These are phyloP conservation scores for Sitodiplosis mosellana DNA, from an alignment of 1,140 invertebrate species.

Conservation along the genomic window DNA sequence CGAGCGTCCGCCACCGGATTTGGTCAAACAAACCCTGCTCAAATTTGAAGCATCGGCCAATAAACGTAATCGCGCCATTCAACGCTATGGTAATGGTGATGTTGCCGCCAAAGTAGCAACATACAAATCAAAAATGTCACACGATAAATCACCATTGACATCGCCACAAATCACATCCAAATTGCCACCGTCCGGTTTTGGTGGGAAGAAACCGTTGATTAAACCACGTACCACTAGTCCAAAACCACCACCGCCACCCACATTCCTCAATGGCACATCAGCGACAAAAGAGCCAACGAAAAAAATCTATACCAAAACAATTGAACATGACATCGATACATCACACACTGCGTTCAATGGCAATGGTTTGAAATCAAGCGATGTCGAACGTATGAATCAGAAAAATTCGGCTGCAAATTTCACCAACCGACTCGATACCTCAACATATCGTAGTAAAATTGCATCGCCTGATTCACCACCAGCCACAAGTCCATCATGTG, in stretches of 20 bases:
- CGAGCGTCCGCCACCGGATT: conserved; percentile 65
- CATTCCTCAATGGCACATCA: background rate
- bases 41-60: conserved; percentile 61
- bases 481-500: too few species aligned
- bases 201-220: conserved; percentile 18
- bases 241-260: too few species aligned
- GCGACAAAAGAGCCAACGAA: background rate
- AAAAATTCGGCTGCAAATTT: too few species aligned
- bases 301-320: background rate
- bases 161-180: conserved; percentile 16
- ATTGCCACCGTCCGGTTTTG: conserved; percentile 18
- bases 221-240: conserved; percentile 6
- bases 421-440: too few species aligned
- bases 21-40: conserved; percentile 63
- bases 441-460: too few species aligned
- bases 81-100: conserved; percentile 34
- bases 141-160: conserved; percentile 22
- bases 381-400: too few species aligned
- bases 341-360: background rate
- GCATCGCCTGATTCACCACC: too few species aligned
- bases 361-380: too few species aligned
- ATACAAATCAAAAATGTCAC: conserved; percentile 40
- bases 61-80: conserved; percentile 27
- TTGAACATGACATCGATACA: background rate
- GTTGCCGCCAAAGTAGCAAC: conserved; percentile 44